A percentile compares a stretch with the other conserved stretches of the same genome.
phyloP scores from a whole-genome alignment of 2,888 invertebrate species.

The Anodontia alba region DNA sequence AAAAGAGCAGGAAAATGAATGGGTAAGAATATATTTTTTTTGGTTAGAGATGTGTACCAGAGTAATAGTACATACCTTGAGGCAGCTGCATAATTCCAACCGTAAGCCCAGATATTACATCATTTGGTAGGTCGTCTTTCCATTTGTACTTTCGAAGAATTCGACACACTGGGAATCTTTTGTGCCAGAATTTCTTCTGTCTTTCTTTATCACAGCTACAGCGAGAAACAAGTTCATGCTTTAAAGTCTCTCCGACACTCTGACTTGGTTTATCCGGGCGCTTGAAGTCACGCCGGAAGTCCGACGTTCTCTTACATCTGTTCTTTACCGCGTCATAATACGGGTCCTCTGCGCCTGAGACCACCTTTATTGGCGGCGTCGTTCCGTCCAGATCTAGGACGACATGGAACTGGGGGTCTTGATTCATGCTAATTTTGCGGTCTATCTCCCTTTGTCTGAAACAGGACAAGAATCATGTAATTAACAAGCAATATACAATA shows the following conservation, averaged over 20 bases:
- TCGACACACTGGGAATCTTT: conserved; percentile 76
- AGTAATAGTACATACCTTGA: no score
- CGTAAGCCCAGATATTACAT: conserved; percentile 93
- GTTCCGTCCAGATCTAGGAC: conserved; percentile 59
- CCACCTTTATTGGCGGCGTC: conserved; percentile 56
- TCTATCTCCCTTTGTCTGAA: conserved; percentile 37
- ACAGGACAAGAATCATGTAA: neutral
- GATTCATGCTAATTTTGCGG: conserved; percentile 42
- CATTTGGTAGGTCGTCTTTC: conserved; percentile 88
- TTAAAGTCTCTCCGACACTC: neutral
- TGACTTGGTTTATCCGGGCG: conserved; percentile 28
- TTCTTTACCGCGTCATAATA: conserved; percentile 37
- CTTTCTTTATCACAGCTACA: conserved; percentile 67
- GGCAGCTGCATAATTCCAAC: conserved; percentile 87
- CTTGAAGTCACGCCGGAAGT: conserved; percentile 56
- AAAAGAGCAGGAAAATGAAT: no score
- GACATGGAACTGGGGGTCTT: conserved; percentile 55
- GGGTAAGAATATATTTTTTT: no score
- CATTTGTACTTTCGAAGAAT: conserved; percentile 81
- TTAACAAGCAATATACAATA: no score
- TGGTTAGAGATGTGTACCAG: no score
- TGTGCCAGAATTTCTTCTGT: conserved; percentile 57
- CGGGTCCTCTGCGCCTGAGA: conserved; percentile 48
- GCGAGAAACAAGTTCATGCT: conserved; percentile 14
- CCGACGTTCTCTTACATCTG: conserved; percentile 42